Percentiles rank a stretch among this genome's conserved stretches.
Evolutionary conservation across 1,140 invertebrate genomes (phyloP).

Genomic region (Drosophila orosa): DNA sequence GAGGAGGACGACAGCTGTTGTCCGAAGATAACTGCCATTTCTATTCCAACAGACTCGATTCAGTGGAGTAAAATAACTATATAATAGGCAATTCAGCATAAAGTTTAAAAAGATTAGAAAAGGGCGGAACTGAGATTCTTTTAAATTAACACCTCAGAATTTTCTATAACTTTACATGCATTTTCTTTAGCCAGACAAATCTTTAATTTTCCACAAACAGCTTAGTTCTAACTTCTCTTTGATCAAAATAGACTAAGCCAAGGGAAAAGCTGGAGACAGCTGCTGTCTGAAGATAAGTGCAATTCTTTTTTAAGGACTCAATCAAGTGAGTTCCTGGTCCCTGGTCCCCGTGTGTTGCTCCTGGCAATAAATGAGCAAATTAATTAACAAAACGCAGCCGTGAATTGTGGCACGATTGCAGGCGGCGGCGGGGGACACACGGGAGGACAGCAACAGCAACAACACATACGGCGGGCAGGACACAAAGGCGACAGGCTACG

Average conservation of each 20-base stretch:
- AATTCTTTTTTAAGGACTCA: constrained; percentile 61
- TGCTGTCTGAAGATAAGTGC: constrained; percentile 55
- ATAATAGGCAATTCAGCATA: constrained; percentile 20
- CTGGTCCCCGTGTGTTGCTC: constrained; percentile 5
- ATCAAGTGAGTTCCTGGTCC: constrained; percentile 48
- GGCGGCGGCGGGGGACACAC: constrained; percentile 20
- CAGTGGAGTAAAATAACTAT: constrained; percentile 1
- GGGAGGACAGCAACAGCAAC: constrained; percentile 3
- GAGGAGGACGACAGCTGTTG: constrained; percentile 35
- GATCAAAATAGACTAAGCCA: background rate
- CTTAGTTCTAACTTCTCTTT: background rate
- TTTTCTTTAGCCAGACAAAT: background rate
- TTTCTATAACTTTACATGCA: background rate
- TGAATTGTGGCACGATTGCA: constrained; percentile 78
- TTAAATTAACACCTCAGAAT: background rate
- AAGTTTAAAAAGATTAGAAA: background rate
- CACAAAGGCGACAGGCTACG: constrained; percentile 65
- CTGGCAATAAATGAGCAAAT: constrained; percentile 77
- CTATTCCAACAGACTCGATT: constrained; percentile 42
- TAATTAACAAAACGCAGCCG: constrained; percentile 75
- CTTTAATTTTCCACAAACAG: background rate
- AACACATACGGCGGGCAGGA: constrained; percentile 14
- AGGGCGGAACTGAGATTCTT: background rate
- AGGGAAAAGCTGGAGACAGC: constrained; percentile 28
- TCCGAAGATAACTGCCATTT: constrained; percentile 51